These are phyloP conservation scores for Diplazon laetatorius DNA, from an alignment of 2,888 invertebrate genomes.

Conservation along the genomic window DNA sequence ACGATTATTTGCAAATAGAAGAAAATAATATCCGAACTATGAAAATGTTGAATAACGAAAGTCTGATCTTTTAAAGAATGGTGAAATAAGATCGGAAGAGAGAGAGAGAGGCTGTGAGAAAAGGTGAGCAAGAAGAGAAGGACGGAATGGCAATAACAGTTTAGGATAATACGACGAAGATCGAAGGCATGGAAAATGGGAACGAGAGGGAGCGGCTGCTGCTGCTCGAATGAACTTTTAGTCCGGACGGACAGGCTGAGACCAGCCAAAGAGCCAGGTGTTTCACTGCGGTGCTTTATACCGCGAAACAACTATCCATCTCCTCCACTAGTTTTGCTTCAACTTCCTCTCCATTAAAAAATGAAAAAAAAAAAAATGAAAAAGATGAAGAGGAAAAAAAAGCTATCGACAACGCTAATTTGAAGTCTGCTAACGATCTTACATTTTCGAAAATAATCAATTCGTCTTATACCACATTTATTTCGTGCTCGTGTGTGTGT, in stretches of 20 bases:
- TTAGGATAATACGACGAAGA: slow-evolving; percentile 42
- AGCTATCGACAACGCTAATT: slow-evolving; percentile 1
- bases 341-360: background rate
- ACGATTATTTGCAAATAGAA: too few species aligned
- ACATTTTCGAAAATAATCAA: background rate
- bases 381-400: too few species aligned
- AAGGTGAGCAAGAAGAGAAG: too few species aligned
- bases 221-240: slow-evolving; percentile 22
- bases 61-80: slow-evolving; percentile 10
- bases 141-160: slow-evolving; percentile 27
- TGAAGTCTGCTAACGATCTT: background rate
- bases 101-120: background rate
- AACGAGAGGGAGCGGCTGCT: slow-evolving; percentile 20
- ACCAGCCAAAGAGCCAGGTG: slow-evolving; percentile 74
- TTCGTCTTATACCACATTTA: background rate
- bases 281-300: slow-evolving; percentile 64
- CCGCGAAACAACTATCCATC: slow-evolving; percentile 1
- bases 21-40: too few species aligned
- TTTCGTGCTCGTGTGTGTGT: too few species aligned
- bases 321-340: slow-evolving; percentile 2
- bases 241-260: slow-evolving; percentile 45
- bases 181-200: slow-evolving; percentile 23
- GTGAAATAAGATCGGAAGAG: background rate
- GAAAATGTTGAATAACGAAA: background rate
- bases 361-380: too few species aligned